These are phyloP conservation scores for Cheilosia variabilis DNA, from an alignment of 2,888 invertebrate genomes.

Conservation along the genomic window DNA sequence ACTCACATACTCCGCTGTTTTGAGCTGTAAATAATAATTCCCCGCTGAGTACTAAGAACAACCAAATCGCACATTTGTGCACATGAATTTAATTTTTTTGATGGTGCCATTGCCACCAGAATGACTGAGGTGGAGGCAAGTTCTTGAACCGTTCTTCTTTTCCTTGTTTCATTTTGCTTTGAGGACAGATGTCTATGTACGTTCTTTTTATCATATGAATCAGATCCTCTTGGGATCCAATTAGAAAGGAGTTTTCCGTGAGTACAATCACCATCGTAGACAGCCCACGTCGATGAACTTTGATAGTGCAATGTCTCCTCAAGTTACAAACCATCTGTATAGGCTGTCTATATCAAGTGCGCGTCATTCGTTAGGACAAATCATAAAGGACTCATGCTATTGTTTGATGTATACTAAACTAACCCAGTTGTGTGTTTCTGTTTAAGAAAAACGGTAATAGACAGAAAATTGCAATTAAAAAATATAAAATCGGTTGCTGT, in stretches of 20 bases:
- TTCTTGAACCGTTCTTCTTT: not conserved
- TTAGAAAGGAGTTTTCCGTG: not conserved
- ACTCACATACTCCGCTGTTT: too few species aligned
- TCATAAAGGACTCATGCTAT: not conserved
- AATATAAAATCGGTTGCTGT: not conserved
- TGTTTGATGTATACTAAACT: not conserved
- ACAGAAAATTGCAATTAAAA: not conserved
- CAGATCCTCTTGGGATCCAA: not conserved
- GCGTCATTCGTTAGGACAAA: not conserved
- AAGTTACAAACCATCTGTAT: not conserved
- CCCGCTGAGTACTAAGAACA: too few species aligned
- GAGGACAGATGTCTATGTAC: not conserved
- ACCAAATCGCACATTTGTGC: too few species aligned
- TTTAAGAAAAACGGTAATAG: not conserved
- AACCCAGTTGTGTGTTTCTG: not conserved
- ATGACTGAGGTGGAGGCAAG: not conserved
- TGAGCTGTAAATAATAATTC: too few species aligned
- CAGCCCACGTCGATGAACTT: conserved; percentile 29
- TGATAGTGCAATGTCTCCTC: conserved; percentile 14
- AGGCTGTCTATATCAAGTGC: not conserved
- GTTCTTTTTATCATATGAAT: not conserved
- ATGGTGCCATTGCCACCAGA: too few species aligned
- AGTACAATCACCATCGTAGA: not conserved
- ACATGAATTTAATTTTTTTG: too few species aligned
- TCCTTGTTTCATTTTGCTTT: not conserved